Evolutionary conservation across 2,113 vertebrate genomes (phyloP).

Genomic region (Leucosticte australis): DNA sequence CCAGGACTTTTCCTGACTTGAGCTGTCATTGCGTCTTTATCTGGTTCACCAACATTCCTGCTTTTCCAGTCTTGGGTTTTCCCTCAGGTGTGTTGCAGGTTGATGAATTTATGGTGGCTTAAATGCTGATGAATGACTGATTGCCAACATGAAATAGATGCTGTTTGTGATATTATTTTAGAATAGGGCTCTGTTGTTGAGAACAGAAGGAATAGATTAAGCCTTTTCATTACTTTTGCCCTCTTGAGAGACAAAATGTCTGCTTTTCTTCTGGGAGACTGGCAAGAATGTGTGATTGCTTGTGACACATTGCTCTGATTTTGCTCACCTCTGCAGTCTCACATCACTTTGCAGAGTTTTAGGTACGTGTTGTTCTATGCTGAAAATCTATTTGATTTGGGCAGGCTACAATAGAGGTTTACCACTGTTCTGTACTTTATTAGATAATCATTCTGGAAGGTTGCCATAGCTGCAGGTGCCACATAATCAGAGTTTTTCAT

Average conservation of each 20-base stretch:
- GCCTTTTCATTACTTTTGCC: background rate
- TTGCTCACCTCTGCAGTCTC: background rate
- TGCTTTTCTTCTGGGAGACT: background rate
- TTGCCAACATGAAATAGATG: conserved; percentile 6
- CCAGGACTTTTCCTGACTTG: background rate
- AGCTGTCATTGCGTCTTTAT: background rate
- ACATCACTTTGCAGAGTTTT: conserved; percentile 1
- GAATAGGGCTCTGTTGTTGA: background rate
- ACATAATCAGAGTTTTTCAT: background rate
- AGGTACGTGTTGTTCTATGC: background rate
- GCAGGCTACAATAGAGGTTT: background rate
- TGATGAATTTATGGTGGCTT: conserved; percentile 32
- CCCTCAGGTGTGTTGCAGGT: background rate
- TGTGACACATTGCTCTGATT: conserved; percentile 10
- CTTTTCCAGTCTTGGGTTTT: background rate
- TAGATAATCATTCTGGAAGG: conserved; percentile 1
- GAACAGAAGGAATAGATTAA: background rate
- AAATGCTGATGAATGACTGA: background rate
- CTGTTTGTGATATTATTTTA: background rate
- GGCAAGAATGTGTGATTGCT: background rate
- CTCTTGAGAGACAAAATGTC: background rate
- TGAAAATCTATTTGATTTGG: conserved; percentile 32
- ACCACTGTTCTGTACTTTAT: background rate
- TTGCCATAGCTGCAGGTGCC: conserved; percentile 26
- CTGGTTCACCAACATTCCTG: background rate